Base-by-base conservation (phyloP, 1,140 invertebrate species). In the Orius insidiosus region DNA sequence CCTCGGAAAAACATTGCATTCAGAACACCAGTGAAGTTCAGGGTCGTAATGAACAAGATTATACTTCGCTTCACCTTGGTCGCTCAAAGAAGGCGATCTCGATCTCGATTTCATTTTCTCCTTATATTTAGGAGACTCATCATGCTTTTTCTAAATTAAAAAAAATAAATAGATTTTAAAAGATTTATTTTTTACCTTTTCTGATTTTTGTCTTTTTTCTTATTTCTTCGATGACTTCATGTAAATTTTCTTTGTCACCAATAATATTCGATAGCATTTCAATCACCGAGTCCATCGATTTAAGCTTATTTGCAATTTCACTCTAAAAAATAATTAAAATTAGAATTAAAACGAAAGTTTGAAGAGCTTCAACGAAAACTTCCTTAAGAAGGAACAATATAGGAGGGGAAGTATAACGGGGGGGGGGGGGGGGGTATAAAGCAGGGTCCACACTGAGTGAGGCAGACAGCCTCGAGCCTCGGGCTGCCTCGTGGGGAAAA, bases 11-110 rank as follows among this genome's bases (percentile, higher is more conserved):
- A 82, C 76, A 62, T 85, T 76, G 63, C 85, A 88, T 38, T 77
- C 69, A 46, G 79, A 69, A 61, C 85, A 88, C 85, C 85, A 87
- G 63, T 87, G 82, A 65, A 84, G 76, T 63, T 85, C 82, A 1
- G 82, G 80, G 65, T 88, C 85, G 57, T 82, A 87, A 63, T 85
- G 80, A 30, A 83, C 74, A 57, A 80, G 80, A 70, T 83, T 84
- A 60, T 24, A 24, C 24, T 24, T 24, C 24, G 3, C 24, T 24
- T 24, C 61, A 4, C 35, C 14, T 36, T 15, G 35, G 9, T n/a
- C n/a, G 9, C 35, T 36, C 35, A 18, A 15, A 41, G 11, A 18
- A 19, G 19, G 34, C 36, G 9, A 1, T 47, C 36, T 31, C 19
- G 13, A 15, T 41, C 45, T 46, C 24, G 11, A 14, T 16, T 30